Conservation (phyloP, 2,113 vertebrate genomes). For the Furnarius figulus region DNA sequence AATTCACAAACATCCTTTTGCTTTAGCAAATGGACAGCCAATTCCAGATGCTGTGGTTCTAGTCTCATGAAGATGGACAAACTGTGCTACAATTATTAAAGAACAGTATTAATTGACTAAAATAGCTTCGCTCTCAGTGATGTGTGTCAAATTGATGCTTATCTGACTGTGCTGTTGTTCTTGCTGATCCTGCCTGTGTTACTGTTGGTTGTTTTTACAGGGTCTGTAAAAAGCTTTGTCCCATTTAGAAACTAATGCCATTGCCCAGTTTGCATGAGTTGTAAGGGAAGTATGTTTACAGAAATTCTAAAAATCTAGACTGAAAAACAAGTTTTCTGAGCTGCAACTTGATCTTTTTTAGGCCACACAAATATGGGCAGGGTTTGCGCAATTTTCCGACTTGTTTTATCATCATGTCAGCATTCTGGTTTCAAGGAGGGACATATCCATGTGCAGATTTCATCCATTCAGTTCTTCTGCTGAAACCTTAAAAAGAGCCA, state of each 20-base stretch:
- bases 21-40: not conserved
- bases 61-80: not conserved
- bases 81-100: not conserved
- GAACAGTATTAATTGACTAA: not conserved
- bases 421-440: not conserved
- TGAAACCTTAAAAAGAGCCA: not conserved
- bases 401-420: not conserved
- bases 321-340: not conserved
- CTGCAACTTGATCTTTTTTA: not conserved
- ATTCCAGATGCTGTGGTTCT: not conserved
- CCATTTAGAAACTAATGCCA: not conserved
- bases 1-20: not conserved
- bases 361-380: not conserved
- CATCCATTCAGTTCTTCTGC: not conserved
- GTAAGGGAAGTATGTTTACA: not conserved
- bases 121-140: not conserved
- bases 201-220: not conserved
- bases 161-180: not conserved
- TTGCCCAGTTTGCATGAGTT: not conserved
- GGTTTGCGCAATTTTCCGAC: not conserved
- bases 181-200: not conserved
- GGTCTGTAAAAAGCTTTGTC: not conserved
- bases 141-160: not conserved
- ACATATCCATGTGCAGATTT: not conserved
- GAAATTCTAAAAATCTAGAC: not conserved